Conservation (phyloP, 2,113 vertebrate species). For the Bubalus kerabau region DNA sequence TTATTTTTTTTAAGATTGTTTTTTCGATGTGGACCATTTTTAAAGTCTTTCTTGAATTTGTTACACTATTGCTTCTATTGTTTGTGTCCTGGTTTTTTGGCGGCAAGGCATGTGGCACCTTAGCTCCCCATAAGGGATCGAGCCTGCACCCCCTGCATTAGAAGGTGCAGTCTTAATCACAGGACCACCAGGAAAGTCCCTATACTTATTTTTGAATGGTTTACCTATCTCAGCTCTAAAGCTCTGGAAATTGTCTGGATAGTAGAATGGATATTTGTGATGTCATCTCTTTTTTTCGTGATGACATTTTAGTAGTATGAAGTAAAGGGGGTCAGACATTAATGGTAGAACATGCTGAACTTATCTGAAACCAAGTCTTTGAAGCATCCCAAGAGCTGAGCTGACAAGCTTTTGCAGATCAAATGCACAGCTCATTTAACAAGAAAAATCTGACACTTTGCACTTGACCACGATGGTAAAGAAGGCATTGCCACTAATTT, state of each 20-base stretch:
- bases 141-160: neutral
- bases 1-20: neutral
- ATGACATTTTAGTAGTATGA: neutral
- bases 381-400: neutral
- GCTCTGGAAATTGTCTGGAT: neutral
- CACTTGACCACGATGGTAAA: neutral
- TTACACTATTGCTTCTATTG: neutral
- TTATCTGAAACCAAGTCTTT: neutral
- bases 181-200: neutral
- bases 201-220: neutral
- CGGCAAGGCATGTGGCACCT: neutral
- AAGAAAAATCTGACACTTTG: neutral
- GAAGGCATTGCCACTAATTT: neutral
- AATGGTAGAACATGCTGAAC: neutral
- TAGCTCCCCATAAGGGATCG: neutral
- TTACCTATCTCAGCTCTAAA: neutral
- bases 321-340: neutral
- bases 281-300: neutral
- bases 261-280: neutral
- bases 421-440: neutral
- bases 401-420: neutral
- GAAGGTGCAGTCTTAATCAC: neutral
- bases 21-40: neutral
- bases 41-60: neutral
- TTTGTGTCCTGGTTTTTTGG: neutral